Conservation (phyloP, 2,113 vertebrate genomes). For the Panurus biarmicus region DNA sequence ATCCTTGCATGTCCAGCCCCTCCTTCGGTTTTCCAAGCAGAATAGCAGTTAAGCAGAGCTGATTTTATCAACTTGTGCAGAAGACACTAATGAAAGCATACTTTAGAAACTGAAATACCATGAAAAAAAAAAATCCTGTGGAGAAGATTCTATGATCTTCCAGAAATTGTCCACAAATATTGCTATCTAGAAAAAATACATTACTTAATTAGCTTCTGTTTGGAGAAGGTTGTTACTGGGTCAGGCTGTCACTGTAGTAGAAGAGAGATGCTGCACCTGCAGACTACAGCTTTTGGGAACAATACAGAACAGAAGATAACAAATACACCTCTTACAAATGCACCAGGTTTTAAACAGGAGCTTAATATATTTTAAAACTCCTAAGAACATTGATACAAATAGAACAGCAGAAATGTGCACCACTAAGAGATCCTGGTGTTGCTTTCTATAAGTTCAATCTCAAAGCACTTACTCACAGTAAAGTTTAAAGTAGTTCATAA, state of each 20-base stretch:
- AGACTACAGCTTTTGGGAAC: not conserved
- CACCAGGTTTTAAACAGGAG: not conserved
- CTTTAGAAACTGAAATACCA: not conserved
- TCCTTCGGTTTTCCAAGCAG: not conserved
- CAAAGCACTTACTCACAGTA: not conserved
- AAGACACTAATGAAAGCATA: not conserved
- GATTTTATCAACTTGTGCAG: not conserved
- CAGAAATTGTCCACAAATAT: not conserved
- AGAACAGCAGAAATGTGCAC: not conserved
- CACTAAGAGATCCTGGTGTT: not conserved
- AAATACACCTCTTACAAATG: not conserved
- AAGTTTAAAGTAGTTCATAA: not conserved
- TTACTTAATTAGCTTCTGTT: not conserved
- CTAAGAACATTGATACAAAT: rapidly evolving
- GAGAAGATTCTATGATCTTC: not conserved
- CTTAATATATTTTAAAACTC: not conserved
- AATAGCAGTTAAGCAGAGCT: not conserved
- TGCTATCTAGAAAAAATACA: not conserved
- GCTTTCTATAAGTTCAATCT: not conserved
- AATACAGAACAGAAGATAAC: not conserved
- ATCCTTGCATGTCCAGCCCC: not conserved
- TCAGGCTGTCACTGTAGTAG: not conserved
- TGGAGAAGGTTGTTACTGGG: not conserved
- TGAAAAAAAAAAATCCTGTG: not conserved
- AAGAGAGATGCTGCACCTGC: not conserved